Evolutionary conservation across 1,140 invertebrate genomes (phyloP).

Genomic region (Formica selysi): DNA sequence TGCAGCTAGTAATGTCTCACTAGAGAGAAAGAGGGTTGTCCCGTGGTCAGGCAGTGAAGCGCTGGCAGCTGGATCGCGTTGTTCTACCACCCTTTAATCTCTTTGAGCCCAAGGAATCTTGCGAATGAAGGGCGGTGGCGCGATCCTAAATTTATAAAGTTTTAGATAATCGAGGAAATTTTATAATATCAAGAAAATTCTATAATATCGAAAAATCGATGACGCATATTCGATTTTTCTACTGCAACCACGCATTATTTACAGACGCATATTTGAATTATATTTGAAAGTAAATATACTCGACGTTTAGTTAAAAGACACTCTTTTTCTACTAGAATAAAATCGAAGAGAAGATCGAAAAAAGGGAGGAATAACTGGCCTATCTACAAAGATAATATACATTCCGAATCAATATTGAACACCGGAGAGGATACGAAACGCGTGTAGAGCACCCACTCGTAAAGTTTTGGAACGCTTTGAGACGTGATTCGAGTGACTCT

Average conservation of each 20-base stretch:
- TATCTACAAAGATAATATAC: not conserved
- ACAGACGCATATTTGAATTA: conserved; percentile 90
- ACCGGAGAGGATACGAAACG: not conserved
- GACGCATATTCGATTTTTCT: conserved; percentile 89
- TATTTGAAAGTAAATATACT: conserved; percentile 78
- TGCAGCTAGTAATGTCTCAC: conserved; percentile 84
- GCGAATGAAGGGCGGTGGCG: conserved; percentile 62
- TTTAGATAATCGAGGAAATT: conserved; percentile 40
- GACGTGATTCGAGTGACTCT: not conserved
- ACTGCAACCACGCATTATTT: conserved; percentile 90
- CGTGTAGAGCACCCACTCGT: conserved; percentile 9
- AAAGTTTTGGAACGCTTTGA: conserved; percentile 22
- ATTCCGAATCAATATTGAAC: conserved; percentile 14
- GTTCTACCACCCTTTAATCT: conserved; percentile 77
- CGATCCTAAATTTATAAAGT: conserved; percentile 22
- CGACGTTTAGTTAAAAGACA: no score
- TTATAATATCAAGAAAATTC: not conserved
- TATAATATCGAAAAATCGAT: conserved; percentile 53
- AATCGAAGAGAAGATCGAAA: not conserved
- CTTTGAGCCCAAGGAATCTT: conserved; percentile 73
- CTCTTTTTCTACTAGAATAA: not conserved
- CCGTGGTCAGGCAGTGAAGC: conserved; percentile 76
- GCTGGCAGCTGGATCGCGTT: conserved; percentile 77
- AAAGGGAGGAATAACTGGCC: not conserved
- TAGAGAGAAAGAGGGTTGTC: conserved; percentile 82